Conservation (phyloP, 2,888 invertebrate species). For the Tupiocoris notatus region DNA sequence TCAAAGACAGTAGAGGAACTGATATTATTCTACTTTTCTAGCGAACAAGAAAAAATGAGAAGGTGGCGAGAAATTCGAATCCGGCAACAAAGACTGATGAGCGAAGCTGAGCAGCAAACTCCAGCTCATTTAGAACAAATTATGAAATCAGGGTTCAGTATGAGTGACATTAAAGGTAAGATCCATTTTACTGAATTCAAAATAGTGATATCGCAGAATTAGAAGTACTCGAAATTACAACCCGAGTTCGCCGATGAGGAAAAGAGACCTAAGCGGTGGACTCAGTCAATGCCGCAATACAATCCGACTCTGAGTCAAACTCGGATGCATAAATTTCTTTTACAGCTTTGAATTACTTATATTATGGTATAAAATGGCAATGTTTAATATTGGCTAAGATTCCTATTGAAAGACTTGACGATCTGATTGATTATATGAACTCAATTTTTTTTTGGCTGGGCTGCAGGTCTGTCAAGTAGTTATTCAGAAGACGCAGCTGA, state of each 20-base stretch:
- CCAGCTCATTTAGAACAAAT: slow-evolving; percentile 86
- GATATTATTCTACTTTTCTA: too few relatives aligned
- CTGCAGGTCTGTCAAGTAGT: slow-evolving; percentile 78
- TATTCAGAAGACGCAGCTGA: slow-evolving; percentile 80
- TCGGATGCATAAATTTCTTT: background rate
- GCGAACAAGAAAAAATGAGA: slow-evolving; percentile 77
- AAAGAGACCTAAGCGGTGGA: background rate
- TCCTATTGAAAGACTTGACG: too few relatives aligned
- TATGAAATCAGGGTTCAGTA: slow-evolving; percentile 84
- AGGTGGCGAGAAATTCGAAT: slow-evolving; percentile 89
- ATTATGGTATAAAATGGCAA: too few relatives aligned
- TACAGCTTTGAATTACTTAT: too few relatives aligned
- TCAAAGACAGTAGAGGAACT: too few relatives aligned
- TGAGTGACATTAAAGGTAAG: slow-evolving; percentile 86
- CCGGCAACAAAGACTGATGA: slow-evolving; percentile 74
- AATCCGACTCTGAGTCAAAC: background rate
- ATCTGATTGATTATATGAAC: too few relatives aligned
- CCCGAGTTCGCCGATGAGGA: background rate
- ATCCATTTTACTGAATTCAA: too few relatives aligned
- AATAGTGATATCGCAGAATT: too few relatives aligned
- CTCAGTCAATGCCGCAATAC: background rate
- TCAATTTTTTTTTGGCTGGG: too few relatives aligned
- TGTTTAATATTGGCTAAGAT: too few relatives aligned
- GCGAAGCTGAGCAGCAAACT: slow-evolving; percentile 65
- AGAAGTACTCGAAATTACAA: too few relatives aligned